A percentile compares a stretch with the other conserved stretches of the same genome.
These are phyloP conservation scores for Dromas ardeola DNA, from an alignment of 2,113 vertebrate genomes.

Conservation along the genomic window DNA sequence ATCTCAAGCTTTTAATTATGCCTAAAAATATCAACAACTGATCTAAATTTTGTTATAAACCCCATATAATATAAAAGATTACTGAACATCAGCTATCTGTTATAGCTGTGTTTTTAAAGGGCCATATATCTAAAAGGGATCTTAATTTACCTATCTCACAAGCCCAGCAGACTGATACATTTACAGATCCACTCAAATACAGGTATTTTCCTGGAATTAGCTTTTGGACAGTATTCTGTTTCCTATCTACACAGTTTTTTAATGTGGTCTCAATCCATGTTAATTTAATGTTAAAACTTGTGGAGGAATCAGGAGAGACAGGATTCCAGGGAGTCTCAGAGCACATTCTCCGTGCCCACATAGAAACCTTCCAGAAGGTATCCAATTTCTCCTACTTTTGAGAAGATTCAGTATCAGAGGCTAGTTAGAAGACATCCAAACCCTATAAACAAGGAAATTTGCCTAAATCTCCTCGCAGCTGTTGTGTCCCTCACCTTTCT, in stretches of 20 bases:
- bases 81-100: neutral
- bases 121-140: neutral
- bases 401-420: neutral
- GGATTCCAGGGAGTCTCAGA: neutral
- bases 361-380: neutral
- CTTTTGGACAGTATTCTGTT: neutral
- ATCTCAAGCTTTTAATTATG: neutral
- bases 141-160: neutral
- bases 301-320: neutral
- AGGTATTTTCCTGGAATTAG: neutral
- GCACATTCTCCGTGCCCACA: neutral
- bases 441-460: neutral
- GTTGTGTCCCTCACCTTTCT: neutral
- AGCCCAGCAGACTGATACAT: neutral
- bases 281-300: neutral
- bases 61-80: neutral
- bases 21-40: neutral
- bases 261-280: neutral
- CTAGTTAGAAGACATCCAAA: neutral
- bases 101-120: neutral
- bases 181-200: neutral
- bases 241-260: neutral
- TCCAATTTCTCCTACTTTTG: neutral
- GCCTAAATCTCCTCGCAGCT: neutral
- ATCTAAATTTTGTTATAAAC: neutral